Evolutionary conservation across 2,888 invertebrate species (phyloP), one percentile per base, ranked within the genome.

Genomic region (Cantharis lateralis): DNA sequence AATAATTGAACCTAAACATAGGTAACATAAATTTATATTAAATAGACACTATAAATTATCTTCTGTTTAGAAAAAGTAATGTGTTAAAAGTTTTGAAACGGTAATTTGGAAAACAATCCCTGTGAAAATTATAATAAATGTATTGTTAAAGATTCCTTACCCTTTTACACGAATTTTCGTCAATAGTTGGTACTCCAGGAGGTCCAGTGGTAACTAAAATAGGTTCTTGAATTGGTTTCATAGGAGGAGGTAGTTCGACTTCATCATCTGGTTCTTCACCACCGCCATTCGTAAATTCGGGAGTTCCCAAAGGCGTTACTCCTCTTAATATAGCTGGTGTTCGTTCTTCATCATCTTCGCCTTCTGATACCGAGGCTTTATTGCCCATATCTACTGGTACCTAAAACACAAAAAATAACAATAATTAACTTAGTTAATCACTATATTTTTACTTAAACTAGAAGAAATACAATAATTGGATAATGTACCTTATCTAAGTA

Each of bases 221-320:
- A 84, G 88, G 89, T 84, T 95, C 96, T 87, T 95, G 94, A 82
- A 97, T 95, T n/a, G 96, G 96, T 86, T 96, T 96, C 98, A 98
- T 98, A 1, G 98, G 97, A 48, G 98, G 98, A 72, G 98, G 98
- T 82, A 98, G 89, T 89, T 97, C 97, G 13, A 96, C 91, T 85
- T 96, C 95, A 81, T 94, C 94, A 81, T 94, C 94, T 13, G 89
- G 92, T 84, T 95, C 96, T 84, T 96, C 96, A 74, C 93, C 91
- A 74, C 90, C 90, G 70, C 90, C 90, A 73, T 91, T 89, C 63
- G 91, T 88, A 75, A 89, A 82, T 77, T 87, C 87, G 11, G 85
- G 82, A 81, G 87, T 78, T 10, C 82, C 81, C 62, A 78, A 71
- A 9, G 64, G 61, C 9, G 85, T 84, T 71, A 83, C 84, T 48